Conservation (phyloP, 2,888 invertebrate genomes). For the Cecidostiba fungosa region DNA sequence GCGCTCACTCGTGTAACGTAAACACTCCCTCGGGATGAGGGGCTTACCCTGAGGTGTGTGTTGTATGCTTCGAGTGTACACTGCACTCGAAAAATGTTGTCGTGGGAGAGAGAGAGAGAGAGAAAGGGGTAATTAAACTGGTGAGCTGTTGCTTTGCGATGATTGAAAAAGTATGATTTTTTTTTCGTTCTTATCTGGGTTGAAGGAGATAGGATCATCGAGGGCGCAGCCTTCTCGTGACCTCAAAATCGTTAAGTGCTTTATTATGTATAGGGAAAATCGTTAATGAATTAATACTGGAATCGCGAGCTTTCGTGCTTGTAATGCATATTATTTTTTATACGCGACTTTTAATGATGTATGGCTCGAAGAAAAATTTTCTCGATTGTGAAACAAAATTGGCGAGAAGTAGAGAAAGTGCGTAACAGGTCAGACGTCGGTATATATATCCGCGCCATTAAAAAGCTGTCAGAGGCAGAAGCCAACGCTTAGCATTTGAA, state of each 20-base stretch:
- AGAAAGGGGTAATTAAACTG: too few relatives aligned
- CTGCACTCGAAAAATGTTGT: slow-evolving; percentile 27
- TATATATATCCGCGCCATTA: not conserved
- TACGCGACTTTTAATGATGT: not conserved
- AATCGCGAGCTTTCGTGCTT: not conserved
- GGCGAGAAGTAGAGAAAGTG: not conserved
- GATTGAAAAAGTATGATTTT: too few relatives aligned
- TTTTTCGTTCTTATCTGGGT: not conserved
- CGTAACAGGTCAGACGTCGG: not conserved
- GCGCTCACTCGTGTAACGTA: not conserved
- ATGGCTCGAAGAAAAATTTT: not conserved
- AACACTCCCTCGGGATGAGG: not conserved
- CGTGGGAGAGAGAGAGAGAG: slow-evolving; percentile 9
- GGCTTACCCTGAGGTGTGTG: not conserved
- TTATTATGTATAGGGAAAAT: not conserved
- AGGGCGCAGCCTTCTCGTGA: not conserved
- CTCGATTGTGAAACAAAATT: too few relatives aligned
- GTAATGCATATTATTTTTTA: too few relatives aligned
- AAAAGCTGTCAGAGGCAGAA: slow-evolving; percentile 4
- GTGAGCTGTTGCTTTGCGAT: too few relatives aligned
- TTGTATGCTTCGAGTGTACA: not conserved
- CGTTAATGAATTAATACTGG: not conserved
- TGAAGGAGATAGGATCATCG: not conserved
- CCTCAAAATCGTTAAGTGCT: not conserved
- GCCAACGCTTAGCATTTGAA: not conserved